Evolutionary conservation across 2,888 invertebrate species (phyloP).

Genomic region (Drosophila parthenogenetica): DNA sequence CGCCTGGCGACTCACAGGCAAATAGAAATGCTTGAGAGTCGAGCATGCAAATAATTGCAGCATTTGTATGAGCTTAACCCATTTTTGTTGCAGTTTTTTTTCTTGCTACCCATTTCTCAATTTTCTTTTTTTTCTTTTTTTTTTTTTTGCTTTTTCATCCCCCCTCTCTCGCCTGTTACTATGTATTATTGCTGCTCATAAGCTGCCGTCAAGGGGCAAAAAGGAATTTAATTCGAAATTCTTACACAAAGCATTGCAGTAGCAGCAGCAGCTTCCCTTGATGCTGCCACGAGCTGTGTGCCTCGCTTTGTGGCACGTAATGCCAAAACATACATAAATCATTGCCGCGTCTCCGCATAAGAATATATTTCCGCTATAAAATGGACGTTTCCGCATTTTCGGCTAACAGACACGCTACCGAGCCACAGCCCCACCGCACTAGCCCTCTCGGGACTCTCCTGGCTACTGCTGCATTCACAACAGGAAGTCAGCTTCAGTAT

Average conservation of each 20-base stretch:
- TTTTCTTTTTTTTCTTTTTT: neutral
- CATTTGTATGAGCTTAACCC: constrained; percentile 73
- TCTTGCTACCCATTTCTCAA: neutral
- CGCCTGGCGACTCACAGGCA: constrained; percentile 23
- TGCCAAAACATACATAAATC: constrained; percentile 81
- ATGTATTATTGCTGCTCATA: constrained; percentile 46
- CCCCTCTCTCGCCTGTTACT: neutral
- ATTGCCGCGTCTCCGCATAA: constrained; percentile 78
- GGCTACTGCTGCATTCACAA: constrained; percentile 51
- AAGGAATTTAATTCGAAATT: constrained; percentile 66
- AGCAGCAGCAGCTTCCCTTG: constrained; percentile 4
- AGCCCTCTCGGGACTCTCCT: neutral
- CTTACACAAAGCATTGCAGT: constrained; percentile 43
- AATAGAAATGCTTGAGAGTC: constrained; percentile 61
- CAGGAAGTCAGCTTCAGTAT: constrained; percentile 70
- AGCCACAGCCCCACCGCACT: neutral
- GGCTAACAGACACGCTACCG: constrained; percentile 32
- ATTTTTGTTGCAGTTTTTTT: constrained; percentile 51
- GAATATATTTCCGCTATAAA: constrained; percentile 83
- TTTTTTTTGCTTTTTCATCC: too few species aligned
- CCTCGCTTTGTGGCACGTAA: constrained; percentile 58
- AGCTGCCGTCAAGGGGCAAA: constrained; percentile 42
- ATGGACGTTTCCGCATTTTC: constrained; percentile 81
- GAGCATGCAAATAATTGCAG: constrained; percentile 75
- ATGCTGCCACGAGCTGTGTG: constrained; percentile 18